Percentiles rank a stretch among this genome's conserved stretches.
Evolutionary conservation across 2,888 invertebrate species (phyloP).

Genomic region (Pachycephus smyrnensis): DNA sequence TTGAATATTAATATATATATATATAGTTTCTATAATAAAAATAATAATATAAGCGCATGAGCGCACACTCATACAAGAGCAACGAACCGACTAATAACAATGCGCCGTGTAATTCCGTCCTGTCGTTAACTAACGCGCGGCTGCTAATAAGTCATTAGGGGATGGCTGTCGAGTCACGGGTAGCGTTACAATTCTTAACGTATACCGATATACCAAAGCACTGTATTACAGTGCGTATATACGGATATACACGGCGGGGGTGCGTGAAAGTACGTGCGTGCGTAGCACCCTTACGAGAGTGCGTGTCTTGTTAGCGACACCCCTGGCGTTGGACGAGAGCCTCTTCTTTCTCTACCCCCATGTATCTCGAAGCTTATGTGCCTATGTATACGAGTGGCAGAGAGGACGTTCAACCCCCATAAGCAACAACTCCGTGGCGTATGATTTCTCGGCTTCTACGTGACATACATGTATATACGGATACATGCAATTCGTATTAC

Average conservation of each 20-base stretch:
- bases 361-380: not conserved
- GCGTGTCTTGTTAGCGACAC: constrained; percentile 66
- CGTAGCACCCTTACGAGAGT: constrained; percentile 53
- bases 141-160: constrained; percentile 65
- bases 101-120: not conserved
- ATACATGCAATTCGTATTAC: not conserved
- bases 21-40: not conserved
- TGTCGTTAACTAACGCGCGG: constrained; percentile 57
- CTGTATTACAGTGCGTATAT: not conserved
- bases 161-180: constrained; percentile 46
- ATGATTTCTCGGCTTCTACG: not conserved
- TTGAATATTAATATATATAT: no score
- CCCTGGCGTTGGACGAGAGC: constrained; percentile 63
- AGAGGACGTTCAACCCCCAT: not conserved
- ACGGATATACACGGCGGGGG: constrained; percentile 16
- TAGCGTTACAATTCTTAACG: constrained; percentile 43
- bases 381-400: not conserved
- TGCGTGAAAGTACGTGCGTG: constrained; percentile 25
- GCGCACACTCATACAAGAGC: not conserved
- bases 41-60: not conserved
- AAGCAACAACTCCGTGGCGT: not conserved
- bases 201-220: constrained; percentile 25
- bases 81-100: not conserved
- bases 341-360: constrained; percentile 44
- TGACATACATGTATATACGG: not conserved